Evolutionary conservation across 2,888 invertebrate species (phyloP).

Genomic region (Horisme vitalbata): DNA sequence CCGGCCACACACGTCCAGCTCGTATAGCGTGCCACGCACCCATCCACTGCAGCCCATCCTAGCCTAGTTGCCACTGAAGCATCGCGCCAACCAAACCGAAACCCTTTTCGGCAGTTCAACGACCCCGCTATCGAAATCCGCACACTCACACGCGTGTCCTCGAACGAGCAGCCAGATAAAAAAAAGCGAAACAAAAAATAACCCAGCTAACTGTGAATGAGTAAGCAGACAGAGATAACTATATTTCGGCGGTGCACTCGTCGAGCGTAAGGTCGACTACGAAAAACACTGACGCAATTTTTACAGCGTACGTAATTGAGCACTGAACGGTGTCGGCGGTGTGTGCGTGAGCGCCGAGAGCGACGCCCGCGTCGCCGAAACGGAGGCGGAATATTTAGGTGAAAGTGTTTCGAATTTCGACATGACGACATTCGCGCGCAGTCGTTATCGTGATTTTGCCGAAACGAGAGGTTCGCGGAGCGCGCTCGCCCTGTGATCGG

Average conservation of each 20-base stretch:
- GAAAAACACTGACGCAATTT: constrained; percentile 83
- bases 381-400: constrained; percentile 83
- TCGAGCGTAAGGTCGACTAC: constrained; percentile 75
- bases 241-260: constrained; percentile 73
- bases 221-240: constrained; percentile 77
- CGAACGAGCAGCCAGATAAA: constrained; percentile 67
- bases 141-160: constrained; percentile 75
- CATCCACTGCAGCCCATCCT: constrained; percentile 55
- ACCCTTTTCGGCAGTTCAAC: constrained; percentile 76
- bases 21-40: constrained; percentile 42
- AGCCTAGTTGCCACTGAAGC: constrained; percentile 56
- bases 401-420: constrained; percentile 84
- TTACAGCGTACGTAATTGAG: constrained; percentile 81
- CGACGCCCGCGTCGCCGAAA: constrained; percentile 82
- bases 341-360: constrained; percentile 81
- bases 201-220: constrained; percentile 68
- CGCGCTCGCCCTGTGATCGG: constrained; percentile 58
- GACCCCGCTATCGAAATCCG: constrained; percentile 82
- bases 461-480: constrained; percentile 78
- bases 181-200: constrained; percentile 75
- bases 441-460: constrained; percentile 83
- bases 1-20: constrained; percentile 57
- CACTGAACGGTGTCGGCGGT: constrained; percentile 64
- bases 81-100: constrained; percentile 66
- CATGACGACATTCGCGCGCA: constrained; percentile 83